Percentiles rank a stretch among this genome's conserved stretches.
Conservation (phyloP, 2,888 invertebrate genomes). For the Ptychoptera albimana region DNA sequence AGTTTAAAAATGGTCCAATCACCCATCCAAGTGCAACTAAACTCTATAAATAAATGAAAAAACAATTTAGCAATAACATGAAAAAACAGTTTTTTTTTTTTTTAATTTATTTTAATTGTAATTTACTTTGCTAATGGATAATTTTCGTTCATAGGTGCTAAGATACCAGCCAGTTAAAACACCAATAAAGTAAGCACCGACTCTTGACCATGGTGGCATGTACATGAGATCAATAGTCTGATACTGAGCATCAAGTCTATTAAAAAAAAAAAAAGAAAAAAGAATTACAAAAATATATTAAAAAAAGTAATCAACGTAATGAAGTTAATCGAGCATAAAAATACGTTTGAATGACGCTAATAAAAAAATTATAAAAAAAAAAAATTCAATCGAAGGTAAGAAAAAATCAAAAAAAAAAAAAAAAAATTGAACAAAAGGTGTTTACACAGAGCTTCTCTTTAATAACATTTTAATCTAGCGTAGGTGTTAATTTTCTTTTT, state of each 20-base stretch:
- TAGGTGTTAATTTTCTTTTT: too few relatives aligned
- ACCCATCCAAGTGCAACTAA: slow-evolving; percentile 9
- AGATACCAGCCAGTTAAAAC: slow-evolving; percentile 25
- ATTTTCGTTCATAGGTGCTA: slow-evolving; percentile 17
- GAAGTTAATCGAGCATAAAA: too few relatives aligned
- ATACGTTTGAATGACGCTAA: background rate
- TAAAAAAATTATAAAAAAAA: slow-evolving; percentile 1
- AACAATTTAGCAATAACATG: background rate
- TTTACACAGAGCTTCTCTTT: too few relatives aligned
- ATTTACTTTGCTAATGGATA: slow-evolving; percentile 18
- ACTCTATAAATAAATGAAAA: slow-evolving; percentile 5
- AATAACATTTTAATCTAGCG: too few relatives aligned
- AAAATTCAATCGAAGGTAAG: too few relatives aligned
- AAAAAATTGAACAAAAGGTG: too few relatives aligned
- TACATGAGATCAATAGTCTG: slow-evolving; percentile 17
- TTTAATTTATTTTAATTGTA: background rate
- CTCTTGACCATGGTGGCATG: slow-evolving; percentile 26
- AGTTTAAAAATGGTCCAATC: slow-evolving; percentile 25
- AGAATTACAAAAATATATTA: too few relatives aligned
- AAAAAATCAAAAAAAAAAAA: too few relatives aligned
- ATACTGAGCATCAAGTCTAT: slow-evolving; percentile 11
- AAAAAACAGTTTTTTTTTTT: background rate
- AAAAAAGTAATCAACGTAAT: too few relatives aligned
- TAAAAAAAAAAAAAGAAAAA: background rate
- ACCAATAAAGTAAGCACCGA: slow-evolving; percentile 27